A percentile compares a stretch with the other conserved stretches of the same genome.
phyloP scores from a whole-genome alignment of 2,113 vertebrate genomes.

The Coturnix japonica region DNA sequence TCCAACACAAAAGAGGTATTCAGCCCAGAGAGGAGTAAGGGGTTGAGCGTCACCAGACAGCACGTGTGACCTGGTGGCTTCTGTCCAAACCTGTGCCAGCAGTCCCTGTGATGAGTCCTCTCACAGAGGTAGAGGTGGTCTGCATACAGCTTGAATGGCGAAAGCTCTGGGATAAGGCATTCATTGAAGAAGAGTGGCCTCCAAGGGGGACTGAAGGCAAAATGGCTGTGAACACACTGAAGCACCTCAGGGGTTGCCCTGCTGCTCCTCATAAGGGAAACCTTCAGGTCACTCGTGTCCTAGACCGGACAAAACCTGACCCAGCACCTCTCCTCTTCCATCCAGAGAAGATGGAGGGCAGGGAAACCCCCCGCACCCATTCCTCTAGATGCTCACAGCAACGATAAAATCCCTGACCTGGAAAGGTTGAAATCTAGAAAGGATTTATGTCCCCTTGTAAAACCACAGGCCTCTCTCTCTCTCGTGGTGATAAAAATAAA shows the following conservation, averaged over 20 bases:
- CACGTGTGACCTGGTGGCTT: rapidly evolving
- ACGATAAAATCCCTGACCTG: conserved; percentile 59
- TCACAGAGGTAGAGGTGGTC: neutral
- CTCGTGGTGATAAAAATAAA: conserved; percentile 62
- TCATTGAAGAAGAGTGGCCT: rapidly evolving
- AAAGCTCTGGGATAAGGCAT: neutral
- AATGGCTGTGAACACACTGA: neutral
- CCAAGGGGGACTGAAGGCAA: neutral
- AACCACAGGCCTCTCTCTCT: conserved; percentile 13
- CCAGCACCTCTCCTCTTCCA: neutral
- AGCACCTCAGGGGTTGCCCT: neutral
- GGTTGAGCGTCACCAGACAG: neutral
- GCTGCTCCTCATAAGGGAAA: neutral
- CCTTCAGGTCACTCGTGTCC: neutral
- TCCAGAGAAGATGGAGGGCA: neutral
- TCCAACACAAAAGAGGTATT: neutral
- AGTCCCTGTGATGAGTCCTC: rapidly evolving
- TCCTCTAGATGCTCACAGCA: neutral
- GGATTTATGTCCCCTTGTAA: conserved; percentile 51
- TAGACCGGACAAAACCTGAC: neutral
- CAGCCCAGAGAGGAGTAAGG: neutral
- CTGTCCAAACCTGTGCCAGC: neutral
- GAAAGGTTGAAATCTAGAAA: conserved; percentile 50
- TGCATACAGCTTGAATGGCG: neutral
- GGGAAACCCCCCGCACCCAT: neutral